Conservation (phyloP, 2,113 vertebrate species). For the Malurus alboscapulatus region DNA sequence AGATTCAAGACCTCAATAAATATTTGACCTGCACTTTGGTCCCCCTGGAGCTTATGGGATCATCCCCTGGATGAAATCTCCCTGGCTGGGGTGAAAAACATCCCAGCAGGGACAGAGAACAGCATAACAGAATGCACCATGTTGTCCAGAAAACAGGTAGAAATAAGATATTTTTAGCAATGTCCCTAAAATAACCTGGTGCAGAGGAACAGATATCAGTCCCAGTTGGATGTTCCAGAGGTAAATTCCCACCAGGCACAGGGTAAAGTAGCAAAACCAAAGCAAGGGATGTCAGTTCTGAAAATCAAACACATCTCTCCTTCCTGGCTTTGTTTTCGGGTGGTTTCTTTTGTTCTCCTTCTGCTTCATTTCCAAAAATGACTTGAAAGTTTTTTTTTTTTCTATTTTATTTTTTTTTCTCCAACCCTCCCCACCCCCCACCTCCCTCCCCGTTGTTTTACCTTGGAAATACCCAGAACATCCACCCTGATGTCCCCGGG, state of each 20-base stretch:
- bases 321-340: conserved; percentile 2
- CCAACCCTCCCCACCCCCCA: neutral
- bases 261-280: neutral
- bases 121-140: fast-evolving
- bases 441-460: conserved; percentile 20
- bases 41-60: neutral
- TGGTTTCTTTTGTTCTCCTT: conserved; percentile 33
- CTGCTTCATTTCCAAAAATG: conserved; percentile 27
- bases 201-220: neutral
- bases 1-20: neutral
- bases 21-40: neutral
- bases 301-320: neutral
- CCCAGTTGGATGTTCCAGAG: neutral
- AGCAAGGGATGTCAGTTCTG: neutral
- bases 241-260: neutral
- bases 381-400: conserved; percentile 34
- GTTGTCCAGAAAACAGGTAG: neutral
- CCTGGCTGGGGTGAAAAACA: neutral
- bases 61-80: neutral
- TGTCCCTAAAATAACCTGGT: neutral
- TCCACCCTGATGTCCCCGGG: conserved; percentile 64
- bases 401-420: neutral
- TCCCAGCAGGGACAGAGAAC: neutral
- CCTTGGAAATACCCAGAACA: conserved; percentile 59
- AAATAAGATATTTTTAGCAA: neutral